Conservation (phyloP, 2,888 invertebrate genomes). For the Selenia dentaria region DNA sequence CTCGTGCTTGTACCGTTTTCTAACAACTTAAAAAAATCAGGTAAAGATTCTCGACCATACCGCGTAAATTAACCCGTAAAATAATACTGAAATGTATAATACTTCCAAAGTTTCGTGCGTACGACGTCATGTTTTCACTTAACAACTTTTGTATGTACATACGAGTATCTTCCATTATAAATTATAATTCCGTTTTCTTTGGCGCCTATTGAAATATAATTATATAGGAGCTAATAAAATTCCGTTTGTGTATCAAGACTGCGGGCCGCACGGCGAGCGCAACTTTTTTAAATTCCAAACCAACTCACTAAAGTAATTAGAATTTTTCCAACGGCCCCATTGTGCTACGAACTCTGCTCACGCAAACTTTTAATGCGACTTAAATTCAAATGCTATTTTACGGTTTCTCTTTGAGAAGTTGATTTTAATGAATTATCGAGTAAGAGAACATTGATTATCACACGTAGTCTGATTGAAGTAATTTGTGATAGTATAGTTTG, state of each 20-base stretch:
- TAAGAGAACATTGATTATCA: conserved; percentile 41
- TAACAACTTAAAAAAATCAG: too few relatives aligned
- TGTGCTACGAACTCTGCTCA: conserved; percentile 74
- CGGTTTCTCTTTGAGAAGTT: conserved; percentile 69
- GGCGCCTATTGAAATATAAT: conserved; percentile 4
- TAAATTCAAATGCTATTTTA: conserved; percentile 79
- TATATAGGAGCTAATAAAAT: conserved; percentile 37
- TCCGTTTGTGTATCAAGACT: conserved; percentile 50
- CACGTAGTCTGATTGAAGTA: too few relatives aligned
- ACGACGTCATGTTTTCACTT: too few relatives aligned
- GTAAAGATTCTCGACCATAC: too few relatives aligned
- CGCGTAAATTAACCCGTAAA: too few relatives aligned
- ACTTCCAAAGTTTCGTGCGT: too few relatives aligned
- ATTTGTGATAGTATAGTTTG: too few relatives aligned
- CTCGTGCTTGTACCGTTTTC: too few relatives aligned
- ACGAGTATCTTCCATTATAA: too few relatives aligned
- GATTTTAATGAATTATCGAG: conserved; percentile 66
- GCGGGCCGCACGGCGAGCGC: conserved; percentile 49
- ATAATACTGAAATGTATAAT: too few relatives aligned
- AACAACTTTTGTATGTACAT: too few relatives aligned
- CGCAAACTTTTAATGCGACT: conserved; percentile 81
- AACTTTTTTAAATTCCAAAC: conserved; percentile 74
- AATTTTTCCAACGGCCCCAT: conserved; percentile 79
- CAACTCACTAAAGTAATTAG: conserved; percentile 78
- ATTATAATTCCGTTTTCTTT: too few relatives aligned